Evolutionary conservation across 2,113 vertebrate species (phyloP).

Genomic region (Dissostichus mawsoni): DNA sequence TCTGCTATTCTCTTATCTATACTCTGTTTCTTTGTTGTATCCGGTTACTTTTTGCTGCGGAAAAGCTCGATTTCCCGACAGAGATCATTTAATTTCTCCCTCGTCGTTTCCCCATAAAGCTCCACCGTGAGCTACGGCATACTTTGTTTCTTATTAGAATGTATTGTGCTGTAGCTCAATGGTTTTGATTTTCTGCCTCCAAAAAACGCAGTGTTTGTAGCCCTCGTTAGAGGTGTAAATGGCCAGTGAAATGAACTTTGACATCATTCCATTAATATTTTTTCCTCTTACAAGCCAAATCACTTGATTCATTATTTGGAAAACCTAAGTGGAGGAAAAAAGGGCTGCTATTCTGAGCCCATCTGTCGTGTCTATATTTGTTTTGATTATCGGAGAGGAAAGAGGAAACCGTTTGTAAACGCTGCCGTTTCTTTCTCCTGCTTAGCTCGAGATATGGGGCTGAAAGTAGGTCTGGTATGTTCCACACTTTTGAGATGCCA

Average conservation of each 20-base stretch:
- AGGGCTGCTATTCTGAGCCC: conserved; percentile 33
- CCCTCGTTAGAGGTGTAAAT: conserved; percentile 59
- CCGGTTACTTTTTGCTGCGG: conserved; percentile 62
- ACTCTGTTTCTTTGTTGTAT: conserved; percentile 47
- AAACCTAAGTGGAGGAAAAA: conserved; percentile 29
- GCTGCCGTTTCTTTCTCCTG: not conserved
- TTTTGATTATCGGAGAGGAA: conserved; percentile 43
- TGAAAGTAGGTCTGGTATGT: conserved; percentile 57
- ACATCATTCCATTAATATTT: conserved; percentile 58
- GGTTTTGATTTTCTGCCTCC: conserved; percentile 56
- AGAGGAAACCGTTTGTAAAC: conserved; percentile 19
- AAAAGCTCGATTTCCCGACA: conserved; percentile 73
- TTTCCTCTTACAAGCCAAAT: conserved; percentile 45
- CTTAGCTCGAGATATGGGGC: conserved; percentile 32
- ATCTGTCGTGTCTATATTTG: conserved; percentile 56
- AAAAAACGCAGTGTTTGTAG: conserved; percentile 34
- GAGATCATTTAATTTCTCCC: conserved; percentile 67
- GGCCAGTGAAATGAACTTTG: conserved; percentile 57
- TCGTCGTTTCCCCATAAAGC: conserved; percentile 52
- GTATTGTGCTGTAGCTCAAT: conserved; percentile 44
- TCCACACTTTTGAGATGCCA: conserved; percentile 55
- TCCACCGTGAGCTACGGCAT: conserved; percentile 27
- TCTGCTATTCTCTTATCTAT: conserved; percentile 48
- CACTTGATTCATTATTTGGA: conserved; percentile 60
- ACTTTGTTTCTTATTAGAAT: conserved; percentile 56